Conservation (phyloP, 2,113 vertebrate genomes). For the Grantiella picta region DNA sequence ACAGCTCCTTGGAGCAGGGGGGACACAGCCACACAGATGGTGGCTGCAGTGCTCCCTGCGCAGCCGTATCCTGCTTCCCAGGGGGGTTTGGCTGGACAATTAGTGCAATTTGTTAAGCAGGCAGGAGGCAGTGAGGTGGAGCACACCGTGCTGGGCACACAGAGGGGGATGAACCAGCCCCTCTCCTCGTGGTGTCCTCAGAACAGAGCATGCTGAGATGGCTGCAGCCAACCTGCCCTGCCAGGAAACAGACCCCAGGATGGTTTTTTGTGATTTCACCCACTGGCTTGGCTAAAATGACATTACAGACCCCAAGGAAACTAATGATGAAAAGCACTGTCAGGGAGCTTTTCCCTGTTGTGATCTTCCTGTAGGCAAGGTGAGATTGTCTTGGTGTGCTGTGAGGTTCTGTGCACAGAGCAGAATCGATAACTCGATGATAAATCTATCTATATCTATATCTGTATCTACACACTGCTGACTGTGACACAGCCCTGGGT, state of each 20-base stretch:
- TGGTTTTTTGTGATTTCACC: neutral
- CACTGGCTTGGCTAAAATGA: neutral
- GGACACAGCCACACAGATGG: neutral
- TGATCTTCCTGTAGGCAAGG: neutral
- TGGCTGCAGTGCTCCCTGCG: neutral
- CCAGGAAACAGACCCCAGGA: rapidly evolving
- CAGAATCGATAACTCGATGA: neutral
- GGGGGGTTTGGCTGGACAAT: neutral
- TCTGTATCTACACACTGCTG: neutral
- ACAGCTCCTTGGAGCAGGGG: neutral
- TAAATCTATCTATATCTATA: too few species aligned
- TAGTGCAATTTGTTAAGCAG: neutral
- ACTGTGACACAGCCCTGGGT: neutral
- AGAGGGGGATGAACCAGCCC: neutral
- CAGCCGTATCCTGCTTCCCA: neutral
- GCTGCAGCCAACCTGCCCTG: neutral
- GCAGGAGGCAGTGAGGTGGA: neutral
- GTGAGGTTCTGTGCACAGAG: neutral
- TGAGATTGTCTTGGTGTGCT: neutral
- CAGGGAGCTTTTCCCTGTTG: neutral
- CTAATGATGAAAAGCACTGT: neutral
- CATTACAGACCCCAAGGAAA: neutral
- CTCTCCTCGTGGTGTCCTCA: neutral
- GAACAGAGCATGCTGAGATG: neutral
- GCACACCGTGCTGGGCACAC: neutral